Evolutionary conservation across 2,797 vertebrate species (phyloP).

Genomic region (Macropus fuliginosus): DNA sequence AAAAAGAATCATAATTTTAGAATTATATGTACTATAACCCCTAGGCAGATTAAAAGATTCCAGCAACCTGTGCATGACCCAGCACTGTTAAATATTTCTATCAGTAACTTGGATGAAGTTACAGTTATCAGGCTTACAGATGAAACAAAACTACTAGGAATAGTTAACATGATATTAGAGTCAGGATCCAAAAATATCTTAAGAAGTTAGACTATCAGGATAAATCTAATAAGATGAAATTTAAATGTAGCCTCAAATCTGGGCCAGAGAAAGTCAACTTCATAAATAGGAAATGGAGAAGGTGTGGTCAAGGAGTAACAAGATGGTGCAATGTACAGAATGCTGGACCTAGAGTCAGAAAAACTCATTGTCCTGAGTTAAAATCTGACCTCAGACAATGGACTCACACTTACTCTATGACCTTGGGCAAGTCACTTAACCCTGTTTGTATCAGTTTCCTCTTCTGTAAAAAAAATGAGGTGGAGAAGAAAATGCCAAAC

Average conservation of each 20-base stretch:
- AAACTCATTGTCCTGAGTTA: background rate
- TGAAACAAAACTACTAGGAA: background rate
- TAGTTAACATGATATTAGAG: background rate
- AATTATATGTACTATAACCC: background rate
- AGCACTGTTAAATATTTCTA: background rate
- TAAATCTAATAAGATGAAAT: background rate
- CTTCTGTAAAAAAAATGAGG: background rate
- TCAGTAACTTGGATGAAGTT: background rate
- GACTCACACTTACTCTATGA: background rate
- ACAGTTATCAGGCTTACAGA: background rate
- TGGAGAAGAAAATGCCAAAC: background rate
- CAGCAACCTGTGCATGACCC: background rate
- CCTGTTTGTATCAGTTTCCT: background rate
- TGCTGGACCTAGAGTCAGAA: background rate
- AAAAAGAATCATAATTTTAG: conserved; percentile 2
- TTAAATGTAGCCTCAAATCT: background rate
- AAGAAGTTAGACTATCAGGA: background rate
- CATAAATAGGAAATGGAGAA: background rate
- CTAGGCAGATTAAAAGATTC: background rate
- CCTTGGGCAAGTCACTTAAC: background rate
- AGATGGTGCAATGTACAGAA: background rate
- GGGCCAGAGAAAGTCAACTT: background rate
- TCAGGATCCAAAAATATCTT: background rate
- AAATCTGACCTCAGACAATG: background rate
- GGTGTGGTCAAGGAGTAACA: background rate